A percentile compares a stretch with the other conserved stretches of the same genome.
phyloP scores from a whole-genome alignment of 64 coral and sea anemone species.

The Stichodactyla helianthus region DNA sequence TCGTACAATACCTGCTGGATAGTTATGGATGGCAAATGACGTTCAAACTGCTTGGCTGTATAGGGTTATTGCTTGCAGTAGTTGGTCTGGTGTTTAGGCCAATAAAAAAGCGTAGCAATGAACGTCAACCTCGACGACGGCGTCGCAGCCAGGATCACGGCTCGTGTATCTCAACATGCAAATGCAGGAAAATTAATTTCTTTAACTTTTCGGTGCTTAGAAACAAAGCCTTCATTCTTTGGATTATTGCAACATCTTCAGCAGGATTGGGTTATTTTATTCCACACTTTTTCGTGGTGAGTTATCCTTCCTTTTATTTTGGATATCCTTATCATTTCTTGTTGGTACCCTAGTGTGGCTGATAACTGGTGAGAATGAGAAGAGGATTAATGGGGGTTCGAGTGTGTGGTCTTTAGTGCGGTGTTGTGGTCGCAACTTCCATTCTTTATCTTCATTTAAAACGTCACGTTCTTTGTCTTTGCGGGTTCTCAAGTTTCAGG shows the following conservation, averaged over 20 bases:
- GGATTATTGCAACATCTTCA: constrained; percentile 59
- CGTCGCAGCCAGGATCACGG: neutral
- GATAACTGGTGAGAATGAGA: neutral
- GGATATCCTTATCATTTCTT: neutral
- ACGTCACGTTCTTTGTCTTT: too few species aligned
- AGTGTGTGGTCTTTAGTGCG: too few species aligned
- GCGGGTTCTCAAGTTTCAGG: too few species aligned
- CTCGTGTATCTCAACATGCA: neutral
- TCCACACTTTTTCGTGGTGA: constrained; percentile 80
- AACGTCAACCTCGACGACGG: neutral
- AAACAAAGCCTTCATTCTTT: constrained; percentile 75
- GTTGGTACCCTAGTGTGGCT: neutral
- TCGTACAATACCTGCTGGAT: constrained; percentile 54
- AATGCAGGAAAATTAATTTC: neutral
- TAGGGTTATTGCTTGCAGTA: constrained; percentile 45
- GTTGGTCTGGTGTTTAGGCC: constrained; percentile 62
- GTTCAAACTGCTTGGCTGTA: constrained; percentile 41
- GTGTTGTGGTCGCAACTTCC: too few species aligned
- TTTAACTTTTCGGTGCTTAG: constrained; percentile 69
- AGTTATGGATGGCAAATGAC: constrained; percentile 54
- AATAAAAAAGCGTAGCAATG: constrained; percentile 11
- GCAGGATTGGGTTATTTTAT: constrained; percentile 83
- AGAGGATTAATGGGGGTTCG: too few species aligned
- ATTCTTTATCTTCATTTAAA: too few species aligned
- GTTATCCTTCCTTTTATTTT: neutral